A percentile compares a stretch with the other conserved stretches of the same genome.
phyloP scores from a whole-genome alignment of 2,888 invertebrate species.

The Herminia tarsipennalis region DNA sequence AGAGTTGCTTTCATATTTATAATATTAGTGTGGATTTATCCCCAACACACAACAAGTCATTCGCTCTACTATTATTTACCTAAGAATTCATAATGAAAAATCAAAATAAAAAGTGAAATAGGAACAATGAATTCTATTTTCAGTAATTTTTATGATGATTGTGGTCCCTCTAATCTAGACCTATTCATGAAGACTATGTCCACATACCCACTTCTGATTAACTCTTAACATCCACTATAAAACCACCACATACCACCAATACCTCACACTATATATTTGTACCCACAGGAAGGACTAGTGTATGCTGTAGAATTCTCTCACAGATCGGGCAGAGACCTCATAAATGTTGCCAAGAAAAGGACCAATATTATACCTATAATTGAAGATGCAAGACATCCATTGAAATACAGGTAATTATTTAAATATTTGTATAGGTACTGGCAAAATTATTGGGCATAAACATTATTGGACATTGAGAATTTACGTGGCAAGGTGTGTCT shows the following conservation, averaged over 20 bases:
- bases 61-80: too few relatives aligned
- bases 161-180: conserved; percentile 84
- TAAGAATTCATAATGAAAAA: too few relatives aligned
- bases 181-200: conserved; percentile 83
- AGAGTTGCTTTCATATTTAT: too few relatives aligned
- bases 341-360: conserved; percentile 99
- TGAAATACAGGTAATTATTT: conserved; percentile 91
- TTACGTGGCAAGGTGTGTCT: too few relatives aligned
- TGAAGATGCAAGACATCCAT: conserved; percentile 99
- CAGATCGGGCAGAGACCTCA: conserved; percentile 97
- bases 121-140: too few relatives aligned
- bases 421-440: background rate
- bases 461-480: too few relatives aligned
- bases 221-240: background rate
- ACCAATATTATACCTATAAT: conserved; percentile 99
- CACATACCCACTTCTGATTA: conserved; percentile 83
- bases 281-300: conserved; percentile 94
- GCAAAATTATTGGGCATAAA: too few relatives aligned
- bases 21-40: too few relatives aligned
- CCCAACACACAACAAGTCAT: too few relatives aligned
- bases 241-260: background rate
- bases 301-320: conserved; percentile 99
- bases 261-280: background rate
- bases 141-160: conserved; percentile 71
- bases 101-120: too few relatives aligned